Evolutionary conservation across 1,140 invertebrate genomes (phyloP).

Genomic region (Antheraea mylitta): DNA sequence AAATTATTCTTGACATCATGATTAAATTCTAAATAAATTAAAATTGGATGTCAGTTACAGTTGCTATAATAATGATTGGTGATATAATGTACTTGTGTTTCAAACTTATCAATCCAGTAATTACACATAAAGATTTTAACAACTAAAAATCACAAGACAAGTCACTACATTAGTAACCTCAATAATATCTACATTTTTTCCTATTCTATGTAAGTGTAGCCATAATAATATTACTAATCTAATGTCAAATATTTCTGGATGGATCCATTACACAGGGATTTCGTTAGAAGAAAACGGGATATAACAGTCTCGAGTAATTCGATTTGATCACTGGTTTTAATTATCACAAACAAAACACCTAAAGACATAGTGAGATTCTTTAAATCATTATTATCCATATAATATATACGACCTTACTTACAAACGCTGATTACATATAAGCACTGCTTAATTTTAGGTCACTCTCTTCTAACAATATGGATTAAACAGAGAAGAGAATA

Average conservation of each 20-base stretch:
- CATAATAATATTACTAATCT: constrained; percentile 31
- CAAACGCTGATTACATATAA: constrained; percentile 8
- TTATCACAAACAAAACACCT: constrained; percentile 47
- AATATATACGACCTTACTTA: no score
- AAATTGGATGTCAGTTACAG: no score
- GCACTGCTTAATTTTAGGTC: no score
- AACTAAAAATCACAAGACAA: constrained; percentile 28
- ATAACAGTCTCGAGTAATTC: constrained; percentile 37
- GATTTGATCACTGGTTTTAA: constrained; percentile 52
- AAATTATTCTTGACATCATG: no score
- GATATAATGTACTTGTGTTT: not conserved
- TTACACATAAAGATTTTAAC: not conserved
- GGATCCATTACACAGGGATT: constrained; percentile 57
- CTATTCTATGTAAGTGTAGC: constrained; percentile 15
- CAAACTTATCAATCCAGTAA: not conserved
- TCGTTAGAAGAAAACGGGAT: constrained; percentile 43
- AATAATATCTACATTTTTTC: constrained; percentile 23
- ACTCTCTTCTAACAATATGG: not conserved
- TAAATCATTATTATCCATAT: not conserved
- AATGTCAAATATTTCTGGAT: constrained; percentile 50
- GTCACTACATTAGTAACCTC: constrained; percentile 31
- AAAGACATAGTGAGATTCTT: constrained; percentile 38
- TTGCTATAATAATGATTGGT: no score
- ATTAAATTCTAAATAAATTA: no score
- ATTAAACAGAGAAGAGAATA: no score